Evolutionary conservation across 2,888 invertebrate species (phyloP), one percentile per base, ranked within the genome.

Genomic region (Aromia moschata): DNA sequence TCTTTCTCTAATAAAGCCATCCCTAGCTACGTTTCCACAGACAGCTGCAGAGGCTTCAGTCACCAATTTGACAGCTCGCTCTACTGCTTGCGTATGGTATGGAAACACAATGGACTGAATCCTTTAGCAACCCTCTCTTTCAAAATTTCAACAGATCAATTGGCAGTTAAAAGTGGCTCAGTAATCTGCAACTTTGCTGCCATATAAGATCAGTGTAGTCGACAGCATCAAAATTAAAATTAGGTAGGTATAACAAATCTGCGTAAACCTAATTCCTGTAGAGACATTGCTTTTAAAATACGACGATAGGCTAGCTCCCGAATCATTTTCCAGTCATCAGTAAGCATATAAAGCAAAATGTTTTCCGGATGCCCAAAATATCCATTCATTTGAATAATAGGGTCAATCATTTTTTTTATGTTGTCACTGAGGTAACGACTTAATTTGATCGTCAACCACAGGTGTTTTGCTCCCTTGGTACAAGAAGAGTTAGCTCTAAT

Each of bases 261-360:
- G 11, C 43, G 11, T 7, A 44, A 7, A 3, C 12, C 43, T 44
- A 20, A 17, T 20, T 44, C 10, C 43, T n/a, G 20, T 44, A 4
- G 11, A 18, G n/a, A 11, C 20, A 15, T 18, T 20, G 20, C 20
- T 44, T 44, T 25, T 17, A 44, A 20, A 20, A 44, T 18, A 44
- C 11, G 43, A 25, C 43, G 18, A 44, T 44, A 44, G 11, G 20
- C 12, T 44, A 44, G 20, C 3, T 44, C 43, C n/a, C 43, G 20
- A 20, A 44, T 44, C n/a, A n/a, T 20, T 12, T 20, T 44, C 10
- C 20, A 11, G 11, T 44, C 12, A n/a, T 44, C 43, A 25, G 43
- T 12, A 12, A 44, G 20, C 41, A 43, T 43, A 16, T n/a, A 16
- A 4, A 43, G 9, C n/a, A n/a, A 9, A 43, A 9, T 4, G 4